Evolutionary conservation across 2,113 vertebrate species (phyloP).

Genomic region (Dicerorhinus sumatrensis): DNA sequence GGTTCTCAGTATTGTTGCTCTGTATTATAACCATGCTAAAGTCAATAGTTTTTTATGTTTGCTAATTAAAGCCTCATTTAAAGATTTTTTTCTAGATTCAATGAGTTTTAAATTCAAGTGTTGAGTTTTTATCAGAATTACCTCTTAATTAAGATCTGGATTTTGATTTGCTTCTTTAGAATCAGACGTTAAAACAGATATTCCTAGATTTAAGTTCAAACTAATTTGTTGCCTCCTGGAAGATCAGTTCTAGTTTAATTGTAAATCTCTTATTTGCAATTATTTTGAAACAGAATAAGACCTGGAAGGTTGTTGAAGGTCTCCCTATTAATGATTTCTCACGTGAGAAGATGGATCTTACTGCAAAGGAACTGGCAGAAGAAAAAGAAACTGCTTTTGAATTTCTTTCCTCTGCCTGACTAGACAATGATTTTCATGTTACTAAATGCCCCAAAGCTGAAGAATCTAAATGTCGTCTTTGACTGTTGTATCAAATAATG

Average conservation of each 20-base stretch:
- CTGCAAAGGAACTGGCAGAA: constrained; percentile 94
- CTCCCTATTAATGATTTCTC: constrained; percentile 96
- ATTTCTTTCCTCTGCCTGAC: constrained; percentile 93
- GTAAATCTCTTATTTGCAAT: constrained; percentile 53
- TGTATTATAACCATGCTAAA: neutral
- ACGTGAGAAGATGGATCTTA: constrained; percentile 93
- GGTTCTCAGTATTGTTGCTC: neutral
- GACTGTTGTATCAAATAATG: constrained; percentile 82
- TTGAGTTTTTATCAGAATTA: constrained; percentile 43
- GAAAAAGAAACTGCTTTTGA: constrained; percentile 96
- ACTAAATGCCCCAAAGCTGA: constrained; percentile 82
- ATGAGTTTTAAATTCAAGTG: neutral
- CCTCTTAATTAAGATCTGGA: neutral
- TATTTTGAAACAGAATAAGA: constrained; percentile 90
- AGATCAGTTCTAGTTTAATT: constrained; percentile 5
- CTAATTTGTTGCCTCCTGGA: neutral
- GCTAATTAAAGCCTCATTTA: neutral
- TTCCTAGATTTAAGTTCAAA: neutral
- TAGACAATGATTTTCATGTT: constrained; percentile 75
- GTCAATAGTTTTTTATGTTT: neutral
- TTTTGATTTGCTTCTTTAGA: constrained; percentile 47
- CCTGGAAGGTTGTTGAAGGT: constrained; percentile 95
- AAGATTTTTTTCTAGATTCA: constrained; percentile 18
- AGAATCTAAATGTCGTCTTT: constrained; percentile 92
- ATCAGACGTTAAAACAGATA: constrained; percentile 5